phyloP scores from a whole-genome alignment of 2,888 invertebrate species.

The Microdon myrmicae region DNA sequence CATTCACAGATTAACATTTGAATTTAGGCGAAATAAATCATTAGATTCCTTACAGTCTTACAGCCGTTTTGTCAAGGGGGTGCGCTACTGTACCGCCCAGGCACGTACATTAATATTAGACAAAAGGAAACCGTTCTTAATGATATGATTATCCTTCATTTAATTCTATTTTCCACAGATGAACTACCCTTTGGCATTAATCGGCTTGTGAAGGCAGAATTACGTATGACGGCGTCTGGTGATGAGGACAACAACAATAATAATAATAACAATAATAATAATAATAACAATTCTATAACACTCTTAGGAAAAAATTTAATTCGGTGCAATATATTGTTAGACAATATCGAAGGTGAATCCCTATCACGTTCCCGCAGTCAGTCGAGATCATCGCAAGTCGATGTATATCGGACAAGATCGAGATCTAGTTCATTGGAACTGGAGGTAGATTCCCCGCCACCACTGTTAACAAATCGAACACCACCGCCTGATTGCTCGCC shows the following conservation, averaged over 20 bases:
- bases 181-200: slow-evolving; percentile 87
- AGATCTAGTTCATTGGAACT: slow-evolving; percentile 75
- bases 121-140: slow-evolving; percentile 19
- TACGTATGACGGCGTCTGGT: slow-evolving; percentile 69
- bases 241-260: slow-evolving; percentile 68
- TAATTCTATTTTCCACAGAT: slow-evolving; percentile 69
- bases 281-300: slow-evolving; percentile 63
- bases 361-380: slow-evolving; percentile 63
- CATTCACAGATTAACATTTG: slow-evolving; percentile 38
- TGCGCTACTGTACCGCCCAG: slow-evolving; percentile 18
- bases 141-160: slow-evolving; percentile 41
- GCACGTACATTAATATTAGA: slow-evolving; percentile 36
- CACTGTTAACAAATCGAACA: slow-evolving; percentile 63
- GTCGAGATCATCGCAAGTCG: slow-evolving; percentile 57
- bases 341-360: slow-evolving; percentile 58
- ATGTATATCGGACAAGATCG: slow-evolving; percentile 54
- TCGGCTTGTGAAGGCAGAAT: slow-evolving; percentile 73
- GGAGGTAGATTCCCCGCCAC: slow-evolving; percentile 80
- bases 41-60: slow-evolving; percentile 43
- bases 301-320: slow-evolving; percentile 64
- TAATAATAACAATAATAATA: slow-evolving; percentile 62
- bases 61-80: neutral
- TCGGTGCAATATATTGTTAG: slow-evolving; percentile 58
- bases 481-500: slow-evolving; percentile 61
- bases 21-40: slow-evolving; percentile 58